These are phyloP conservation scores for Ditylenchus weischeri DNA, from an alignment of 2,888 invertebrate genomes.

Conservation along the genomic window DNA sequence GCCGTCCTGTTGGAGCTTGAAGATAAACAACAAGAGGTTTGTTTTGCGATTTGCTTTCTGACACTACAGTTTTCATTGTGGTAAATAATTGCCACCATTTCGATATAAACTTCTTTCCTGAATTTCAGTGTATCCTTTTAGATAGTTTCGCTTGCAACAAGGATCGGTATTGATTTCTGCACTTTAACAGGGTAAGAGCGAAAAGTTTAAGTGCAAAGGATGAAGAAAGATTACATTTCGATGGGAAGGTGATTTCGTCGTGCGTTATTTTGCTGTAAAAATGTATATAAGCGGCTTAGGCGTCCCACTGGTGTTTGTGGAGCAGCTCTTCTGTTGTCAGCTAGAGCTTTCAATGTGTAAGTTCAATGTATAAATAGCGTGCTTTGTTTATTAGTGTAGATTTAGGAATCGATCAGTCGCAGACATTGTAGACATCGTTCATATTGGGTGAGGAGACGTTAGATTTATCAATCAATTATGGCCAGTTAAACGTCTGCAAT, in stretches of 20 bases:
- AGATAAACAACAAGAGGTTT: conserved; percentile 79
- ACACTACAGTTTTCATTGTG: background rate
- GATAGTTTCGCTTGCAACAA: conserved; percentile 87
- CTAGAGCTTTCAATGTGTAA: conserved; percentile 74
- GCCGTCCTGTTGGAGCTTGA: conserved; percentile 82
- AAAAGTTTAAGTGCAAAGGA: conserved; percentile 70
- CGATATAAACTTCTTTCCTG: background rate
- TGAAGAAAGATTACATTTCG: conserved; percentile 96
- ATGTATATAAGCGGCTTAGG: conserved; percentile 66
- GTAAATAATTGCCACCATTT: conserved; percentile 8
- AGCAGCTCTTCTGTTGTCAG: conserved; percentile 89
- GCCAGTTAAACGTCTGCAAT: no score
- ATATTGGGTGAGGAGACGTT: conserved; percentile 45
- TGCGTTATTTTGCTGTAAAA: no score
- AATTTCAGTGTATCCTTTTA: conserved; percentile 17
- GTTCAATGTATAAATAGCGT: no score
- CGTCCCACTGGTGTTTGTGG: conserved; percentile 95
- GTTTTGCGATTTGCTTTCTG: background rate
- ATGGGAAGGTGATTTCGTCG: conserved; percentile 71
- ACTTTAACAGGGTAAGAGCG: no score
- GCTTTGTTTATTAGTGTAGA: no score
- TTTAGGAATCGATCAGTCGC: conserved; percentile 54
- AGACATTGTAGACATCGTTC: conserved; percentile 56
- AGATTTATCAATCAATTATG: no score
- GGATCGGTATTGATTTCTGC: conserved; percentile 66